These are phyloP conservation scores for Drosophila ogumai DNA, from an alignment of 1,140 invertebrate species.

Conservation along the genomic window DNA sequence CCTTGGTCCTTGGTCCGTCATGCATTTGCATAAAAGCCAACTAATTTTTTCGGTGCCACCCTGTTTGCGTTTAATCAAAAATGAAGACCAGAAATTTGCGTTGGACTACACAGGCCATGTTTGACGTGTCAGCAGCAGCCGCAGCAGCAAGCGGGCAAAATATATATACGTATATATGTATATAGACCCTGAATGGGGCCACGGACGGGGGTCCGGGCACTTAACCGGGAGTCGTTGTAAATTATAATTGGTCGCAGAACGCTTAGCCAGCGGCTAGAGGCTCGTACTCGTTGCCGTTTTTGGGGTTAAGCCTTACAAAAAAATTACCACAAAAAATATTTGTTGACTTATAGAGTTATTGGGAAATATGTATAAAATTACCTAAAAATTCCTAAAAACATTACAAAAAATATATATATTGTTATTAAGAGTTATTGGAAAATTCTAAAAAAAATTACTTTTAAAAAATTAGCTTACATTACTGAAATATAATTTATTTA, in stretches of 20 bases:
- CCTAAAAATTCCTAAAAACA: no score
- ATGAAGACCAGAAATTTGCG: conserved; percentile 58
- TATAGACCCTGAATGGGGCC: background rate
- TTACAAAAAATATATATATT: no score
- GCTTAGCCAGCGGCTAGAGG: conserved; percentile 30
- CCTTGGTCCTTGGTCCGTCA: conserved; percentile 25
- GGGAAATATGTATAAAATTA: no score
- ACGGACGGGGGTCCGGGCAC: background rate
- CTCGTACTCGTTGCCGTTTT: background rate
- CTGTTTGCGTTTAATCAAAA: conserved; percentile 81
- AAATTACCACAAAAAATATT: background rate
- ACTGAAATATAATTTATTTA: no score
- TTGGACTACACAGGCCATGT: conserved; percentile 34
- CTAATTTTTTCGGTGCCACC: conserved; percentile 65
- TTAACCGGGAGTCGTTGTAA: conserved; percentile 23
- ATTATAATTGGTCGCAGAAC: conserved; percentile 43
- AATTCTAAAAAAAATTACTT: no score
- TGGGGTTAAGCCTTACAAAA: conserved; percentile 1
- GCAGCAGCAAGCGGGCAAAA: conserved; percentile 27
- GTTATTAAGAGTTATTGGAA: no score
- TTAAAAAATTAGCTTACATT: no score
- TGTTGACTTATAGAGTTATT: background rate
- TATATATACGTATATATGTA: conserved; percentile 12
- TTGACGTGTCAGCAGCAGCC: conserved; percentile 18
- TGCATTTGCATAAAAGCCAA: conserved; percentile 82